A percentile compares a stretch with the other conserved stretches of the same genome.
phyloP scores from a whole-genome alignment of 2,888 invertebrate species.

The Exocentrus adspersus region DNA sequence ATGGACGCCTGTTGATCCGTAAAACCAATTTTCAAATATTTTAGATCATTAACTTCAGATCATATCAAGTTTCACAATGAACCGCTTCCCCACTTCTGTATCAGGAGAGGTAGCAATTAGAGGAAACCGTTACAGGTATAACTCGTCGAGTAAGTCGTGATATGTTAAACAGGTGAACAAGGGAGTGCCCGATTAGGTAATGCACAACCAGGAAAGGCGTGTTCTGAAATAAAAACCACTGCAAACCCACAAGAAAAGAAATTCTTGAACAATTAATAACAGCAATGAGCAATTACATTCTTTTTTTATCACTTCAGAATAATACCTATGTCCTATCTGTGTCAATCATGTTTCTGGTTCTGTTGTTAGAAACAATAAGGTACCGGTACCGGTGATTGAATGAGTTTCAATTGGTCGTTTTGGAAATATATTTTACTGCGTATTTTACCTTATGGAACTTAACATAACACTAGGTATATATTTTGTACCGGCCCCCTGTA shows the following conservation, averaged over 20 bases:
- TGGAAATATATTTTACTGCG: no score
- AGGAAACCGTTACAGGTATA: neutral
- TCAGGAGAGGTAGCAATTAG: neutral
- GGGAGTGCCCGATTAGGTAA: constrained; percentile 17
- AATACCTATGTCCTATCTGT: neutral
- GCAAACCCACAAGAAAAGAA: neutral
- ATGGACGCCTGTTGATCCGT: neutral
- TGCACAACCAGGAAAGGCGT: constrained; percentile 15
- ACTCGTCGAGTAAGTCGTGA: constrained; percentile 25
- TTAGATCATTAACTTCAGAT: neutral
- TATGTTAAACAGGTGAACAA: constrained; percentile 38
- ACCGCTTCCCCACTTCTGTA: neutral
- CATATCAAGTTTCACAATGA: constrained; percentile 2
- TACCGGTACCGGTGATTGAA: no score
- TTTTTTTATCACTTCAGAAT: neutral
- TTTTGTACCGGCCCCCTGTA: no score
- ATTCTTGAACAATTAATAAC: neutral
- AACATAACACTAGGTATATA: no score
- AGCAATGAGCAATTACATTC: neutral
- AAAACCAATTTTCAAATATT: neutral
- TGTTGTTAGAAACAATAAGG: no score
- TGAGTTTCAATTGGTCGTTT: no score
- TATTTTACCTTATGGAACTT: no score
- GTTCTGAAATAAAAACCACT: constrained; percentile 2
- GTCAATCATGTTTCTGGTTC: neutral